A percentile compares a stretch with the other conserved stretches of the same genome.
These are phyloP conservation scores for Erpornis zantholeuca DNA, from an alignment of 2,113 vertebrate genomes.

Conservation along the genomic window DNA sequence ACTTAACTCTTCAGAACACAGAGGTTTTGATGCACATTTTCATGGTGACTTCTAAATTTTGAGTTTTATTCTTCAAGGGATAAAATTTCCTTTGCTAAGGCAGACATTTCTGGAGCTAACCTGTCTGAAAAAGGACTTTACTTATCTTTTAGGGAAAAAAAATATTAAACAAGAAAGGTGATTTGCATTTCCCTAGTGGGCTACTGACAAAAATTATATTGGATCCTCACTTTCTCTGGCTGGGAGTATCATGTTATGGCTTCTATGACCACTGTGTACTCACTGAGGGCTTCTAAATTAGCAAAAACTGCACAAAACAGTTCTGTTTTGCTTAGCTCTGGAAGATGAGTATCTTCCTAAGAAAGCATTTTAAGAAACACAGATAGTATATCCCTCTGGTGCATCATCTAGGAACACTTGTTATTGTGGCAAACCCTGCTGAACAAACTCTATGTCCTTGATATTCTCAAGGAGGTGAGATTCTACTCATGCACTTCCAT, in stretches of 20 bases:
- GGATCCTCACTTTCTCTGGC: not conserved
- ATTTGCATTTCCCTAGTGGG: not conserved
- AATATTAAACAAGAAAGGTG: not conserved
- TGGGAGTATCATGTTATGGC: not conserved
- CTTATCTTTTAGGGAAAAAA: not conserved
- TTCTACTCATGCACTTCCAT: not conserved
- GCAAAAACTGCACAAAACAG: not conserved
- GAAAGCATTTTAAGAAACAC: not conserved
- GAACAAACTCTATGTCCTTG: not conserved
- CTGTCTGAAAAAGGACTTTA: not conserved
- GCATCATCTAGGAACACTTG: not conserved
- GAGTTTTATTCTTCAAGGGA: not conserved
- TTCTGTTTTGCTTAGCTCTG: not conserved
- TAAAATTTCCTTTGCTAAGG: not conserved
- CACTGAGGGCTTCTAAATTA: not conserved
- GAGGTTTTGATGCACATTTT: not conserved
- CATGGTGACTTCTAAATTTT: not conserved
- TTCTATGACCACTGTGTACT: not conserved
- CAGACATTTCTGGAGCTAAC: not conserved
- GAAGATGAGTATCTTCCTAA: not conserved
- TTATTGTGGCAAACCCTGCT: not conserved
- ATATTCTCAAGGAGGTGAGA: not conserved
- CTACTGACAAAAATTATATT: not conserved
- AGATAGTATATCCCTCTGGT: not conserved
- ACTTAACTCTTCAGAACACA: not conserved